Conservation (phyloP, 2,797 vertebrate species). For the Sebastes matsubarae region DNA sequence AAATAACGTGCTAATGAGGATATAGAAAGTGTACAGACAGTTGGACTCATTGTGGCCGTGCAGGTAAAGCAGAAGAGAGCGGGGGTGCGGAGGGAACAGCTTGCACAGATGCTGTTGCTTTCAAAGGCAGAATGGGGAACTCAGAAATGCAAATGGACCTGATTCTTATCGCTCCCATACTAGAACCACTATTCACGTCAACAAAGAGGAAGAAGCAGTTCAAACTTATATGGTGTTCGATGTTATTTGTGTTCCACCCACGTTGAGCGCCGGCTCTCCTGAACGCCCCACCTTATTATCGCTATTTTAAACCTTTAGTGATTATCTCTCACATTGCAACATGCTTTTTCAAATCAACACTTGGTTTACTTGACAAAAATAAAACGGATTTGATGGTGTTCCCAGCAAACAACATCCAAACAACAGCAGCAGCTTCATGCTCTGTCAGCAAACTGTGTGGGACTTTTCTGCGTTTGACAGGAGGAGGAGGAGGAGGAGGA, state of each 20-base stretch:
- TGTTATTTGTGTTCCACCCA: constrained; percentile 2
- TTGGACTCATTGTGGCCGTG: constrained; percentile 35
- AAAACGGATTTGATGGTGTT: constrained; percentile 8
- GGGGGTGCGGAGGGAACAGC: constrained; percentile 29
- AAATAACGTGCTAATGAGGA: constrained; percentile 26
- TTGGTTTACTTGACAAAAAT: constrained; percentile 13
- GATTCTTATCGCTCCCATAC: constrained; percentile 70
- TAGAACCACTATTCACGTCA: constrained; percentile 58
- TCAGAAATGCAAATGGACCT: constrained; percentile 78
- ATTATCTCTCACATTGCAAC: background rate
- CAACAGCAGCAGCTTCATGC: constrained; percentile 29
- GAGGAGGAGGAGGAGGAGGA: background rate
- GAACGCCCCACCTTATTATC: background rate
- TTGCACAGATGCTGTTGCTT: constrained; percentile 60
- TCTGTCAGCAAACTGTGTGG: constrained; percentile 62
- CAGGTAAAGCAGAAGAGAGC: constrained; percentile 77
- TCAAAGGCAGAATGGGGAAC: constrained; percentile 78
- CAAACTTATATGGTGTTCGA: constrained; percentile 15
- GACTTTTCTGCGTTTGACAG: constrained; percentile 29
- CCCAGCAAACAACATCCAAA: constrained; percentile 48
- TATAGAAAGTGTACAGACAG: constrained; percentile 38
- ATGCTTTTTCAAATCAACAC: background rate
- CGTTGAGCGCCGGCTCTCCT: background rate
- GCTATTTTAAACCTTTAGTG: background rate
- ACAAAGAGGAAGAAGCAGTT: constrained; percentile 60